A percentile compares a stretch with the other conserved stretches of the same genome.
phyloP scores from a whole-genome alignment of 2,888 invertebrate genomes.

The Cheilosia soror region DNA sequence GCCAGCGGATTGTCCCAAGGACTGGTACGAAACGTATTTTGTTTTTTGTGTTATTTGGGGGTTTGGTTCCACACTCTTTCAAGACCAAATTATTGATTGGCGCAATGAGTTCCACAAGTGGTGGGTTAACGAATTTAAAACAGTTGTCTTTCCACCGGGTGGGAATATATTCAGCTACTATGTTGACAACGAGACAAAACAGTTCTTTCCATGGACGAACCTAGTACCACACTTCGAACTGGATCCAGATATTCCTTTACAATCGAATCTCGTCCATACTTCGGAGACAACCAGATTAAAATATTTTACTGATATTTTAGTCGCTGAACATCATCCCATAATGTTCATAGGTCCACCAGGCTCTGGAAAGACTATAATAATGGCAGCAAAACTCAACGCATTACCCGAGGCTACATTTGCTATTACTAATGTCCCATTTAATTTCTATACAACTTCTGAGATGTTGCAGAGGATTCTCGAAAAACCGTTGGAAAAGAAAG shows the following conservation, averaged over 20 bases:
- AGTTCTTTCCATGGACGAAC: constrained; percentile 94
- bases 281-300: constrained; percentile 94
- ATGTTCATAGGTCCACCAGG: constrained; percentile 96
- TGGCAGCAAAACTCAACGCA: constrained; percentile 91
- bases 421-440: constrained; percentile 95
- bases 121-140: constrained; percentile 96
- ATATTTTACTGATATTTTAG: constrained; percentile 94
- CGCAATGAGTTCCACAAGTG: constrained; percentile 97
- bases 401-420: constrained; percentile 90
- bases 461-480: constrained; percentile 95
- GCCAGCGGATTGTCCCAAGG: constrained; percentile 95
- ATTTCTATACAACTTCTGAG: constrained; percentile 97
- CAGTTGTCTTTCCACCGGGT: constrained; percentile 92
- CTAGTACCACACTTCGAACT: constrained; percentile 91
- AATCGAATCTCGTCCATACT: constrained; percentile 91
- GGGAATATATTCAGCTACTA: constrained; percentile 95
- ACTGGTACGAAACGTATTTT: constrained; percentile 96
- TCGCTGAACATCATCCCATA: constrained; percentile 91
- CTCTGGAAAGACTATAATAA: constrained; percentile 96
- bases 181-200: constrained; percentile 93
- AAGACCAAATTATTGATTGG: constrained; percentile 96
- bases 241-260: constrained; percentile 94
- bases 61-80: constrained; percentile 95
- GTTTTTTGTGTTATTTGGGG: constrained; percentile 96
- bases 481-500: constrained; percentile 97